A percentile compares a stretch with the other conserved stretches of the same genome.
Evolutionary conservation across 2,113 vertebrate species (phyloP).

Genomic region (Mesembrinibis cayennensis): DNA sequence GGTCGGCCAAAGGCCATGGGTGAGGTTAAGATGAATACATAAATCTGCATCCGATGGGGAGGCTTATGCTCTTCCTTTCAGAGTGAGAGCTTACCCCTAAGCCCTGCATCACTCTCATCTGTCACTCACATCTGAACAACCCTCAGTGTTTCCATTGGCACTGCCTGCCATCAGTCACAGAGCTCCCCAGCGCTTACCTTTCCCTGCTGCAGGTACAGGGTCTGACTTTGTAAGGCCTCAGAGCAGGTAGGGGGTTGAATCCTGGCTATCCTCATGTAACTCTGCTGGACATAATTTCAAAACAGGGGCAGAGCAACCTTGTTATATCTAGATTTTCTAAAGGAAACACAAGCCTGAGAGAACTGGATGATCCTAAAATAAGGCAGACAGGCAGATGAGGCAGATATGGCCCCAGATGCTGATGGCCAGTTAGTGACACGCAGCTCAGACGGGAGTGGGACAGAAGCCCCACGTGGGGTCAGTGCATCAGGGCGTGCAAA

Average conservation of each 20-base stretch:
- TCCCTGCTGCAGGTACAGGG: neutral
- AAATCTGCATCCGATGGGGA: neutral
- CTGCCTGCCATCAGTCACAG: neutral
- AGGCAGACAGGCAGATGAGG: neutral
- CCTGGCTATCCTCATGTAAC: neutral
- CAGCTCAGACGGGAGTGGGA: neutral
- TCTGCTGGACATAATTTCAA: neutral
- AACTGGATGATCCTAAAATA: neutral
- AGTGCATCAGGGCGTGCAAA: neutral
- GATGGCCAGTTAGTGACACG: neutral
- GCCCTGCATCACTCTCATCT: neutral
- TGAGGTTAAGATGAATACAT: neutral
- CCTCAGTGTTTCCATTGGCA: neutral
- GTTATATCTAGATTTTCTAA: neutral
- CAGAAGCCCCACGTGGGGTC: fast-evolving
- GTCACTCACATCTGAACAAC: neutral
- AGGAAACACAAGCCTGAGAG: neutral
- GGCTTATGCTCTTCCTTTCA: neutral
- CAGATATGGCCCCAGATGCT: neutral
- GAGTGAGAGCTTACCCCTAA: neutral
- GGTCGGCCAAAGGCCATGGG: fast-evolving
- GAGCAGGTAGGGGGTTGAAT: neutral
- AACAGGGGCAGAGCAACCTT: neutral
- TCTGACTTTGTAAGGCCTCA: neutral
- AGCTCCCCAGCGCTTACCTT: neutral